Percentiles rank a stretch among this genome's conserved stretches.
These are phyloP conservation scores for Zaprionus vittiger DNA, from an alignment of 1,140 invertebrate species.

Conservation along the genomic window DNA sequence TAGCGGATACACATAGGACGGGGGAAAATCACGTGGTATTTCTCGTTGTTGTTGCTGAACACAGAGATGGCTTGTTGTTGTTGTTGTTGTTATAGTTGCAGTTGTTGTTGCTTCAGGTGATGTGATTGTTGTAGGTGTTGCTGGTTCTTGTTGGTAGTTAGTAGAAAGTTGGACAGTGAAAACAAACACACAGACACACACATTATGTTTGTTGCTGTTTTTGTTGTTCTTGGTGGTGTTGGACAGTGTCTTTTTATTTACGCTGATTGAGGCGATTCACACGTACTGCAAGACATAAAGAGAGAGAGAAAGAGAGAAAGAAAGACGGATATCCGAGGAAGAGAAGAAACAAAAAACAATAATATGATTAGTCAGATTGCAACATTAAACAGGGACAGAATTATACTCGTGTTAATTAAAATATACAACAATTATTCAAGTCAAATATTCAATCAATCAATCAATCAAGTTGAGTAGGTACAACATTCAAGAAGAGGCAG, in stretches of 20 bases:
- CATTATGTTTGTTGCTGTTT: constrained; percentile 50
- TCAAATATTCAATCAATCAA: constrained; percentile 46
- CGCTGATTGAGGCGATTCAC: constrained; percentile 84
- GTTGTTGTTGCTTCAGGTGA: constrained; percentile 24
- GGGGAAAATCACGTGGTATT: constrained; percentile 25
- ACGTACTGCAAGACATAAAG: constrained; percentile 82
- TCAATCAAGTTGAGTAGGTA: constrained; percentile 55
- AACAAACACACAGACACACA: constrained; percentile 46
- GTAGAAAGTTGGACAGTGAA: constrained; percentile 57
- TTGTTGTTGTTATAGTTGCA: constrained; percentile 20
- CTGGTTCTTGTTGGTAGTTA: constrained; percentile 60
- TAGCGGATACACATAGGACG: constrained; percentile 21
- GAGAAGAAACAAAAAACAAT: constrained; percentile 67
- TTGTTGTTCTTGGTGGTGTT: constrained; percentile 40
- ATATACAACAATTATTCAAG: constrained; percentile 49
- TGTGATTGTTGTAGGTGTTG: constrained; percentile 18
- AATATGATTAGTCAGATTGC: constrained; percentile 70
- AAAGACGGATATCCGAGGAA: constrained; percentile 29
- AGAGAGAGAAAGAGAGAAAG: constrained; percentile 44
- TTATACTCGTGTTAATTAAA: constrained; percentile 44
- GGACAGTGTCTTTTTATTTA: constrained; percentile 82
- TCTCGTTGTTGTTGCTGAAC: constrained; percentile 15
- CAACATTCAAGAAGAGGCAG: constrained; percentile 62
- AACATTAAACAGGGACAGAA: constrained; percentile 36
- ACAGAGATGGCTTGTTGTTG: constrained; percentile 5